Conservation (phyloP, 2,797 vertebrate species). For the Tolypeutes matacus region DNA sequence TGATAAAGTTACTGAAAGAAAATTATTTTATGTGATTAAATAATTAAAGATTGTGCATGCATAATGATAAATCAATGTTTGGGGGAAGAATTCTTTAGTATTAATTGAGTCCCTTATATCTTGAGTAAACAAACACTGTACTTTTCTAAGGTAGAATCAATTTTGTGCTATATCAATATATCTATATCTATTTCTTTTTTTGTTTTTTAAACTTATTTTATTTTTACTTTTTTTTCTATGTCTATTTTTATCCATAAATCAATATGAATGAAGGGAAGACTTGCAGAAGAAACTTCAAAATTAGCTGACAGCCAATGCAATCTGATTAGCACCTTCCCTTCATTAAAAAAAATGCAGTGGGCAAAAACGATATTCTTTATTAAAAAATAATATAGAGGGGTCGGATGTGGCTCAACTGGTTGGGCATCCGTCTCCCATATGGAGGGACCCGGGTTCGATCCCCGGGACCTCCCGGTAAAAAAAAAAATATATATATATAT, state of each 20-base stretch:
- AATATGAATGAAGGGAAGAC: constrained; percentile 28
- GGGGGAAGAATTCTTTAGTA: not conserved
- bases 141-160: constrained; percentile 53
- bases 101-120: constrained; percentile 35
- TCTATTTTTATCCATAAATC: constrained; percentile 47
- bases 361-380: constrained; percentile 43
- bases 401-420: no score
- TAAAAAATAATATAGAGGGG: constrained; percentile 62
- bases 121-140: constrained; percentile 48
- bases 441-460: no score
- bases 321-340: constrained; percentile 51
- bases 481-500: no score
- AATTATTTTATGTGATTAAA: constrained; percentile 56
- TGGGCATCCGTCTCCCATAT: no score
- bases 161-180: constrained; percentile 49
- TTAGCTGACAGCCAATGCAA: constrained; percentile 33
- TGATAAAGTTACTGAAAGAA: constrained; percentile 79
- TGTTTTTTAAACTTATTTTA: no score
- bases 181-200: constrained; percentile 14
- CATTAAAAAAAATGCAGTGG: constrained; percentile 35
- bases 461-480: no score
- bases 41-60: constrained; percentile 52
- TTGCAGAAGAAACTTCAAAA: constrained; percentile 55
- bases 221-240: not conserved
- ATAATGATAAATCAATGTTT: constrained; percentile 10